Conservation (phyloP, 1,140 invertebrate genomes). For the Trachelipus rathkii region DNA sequence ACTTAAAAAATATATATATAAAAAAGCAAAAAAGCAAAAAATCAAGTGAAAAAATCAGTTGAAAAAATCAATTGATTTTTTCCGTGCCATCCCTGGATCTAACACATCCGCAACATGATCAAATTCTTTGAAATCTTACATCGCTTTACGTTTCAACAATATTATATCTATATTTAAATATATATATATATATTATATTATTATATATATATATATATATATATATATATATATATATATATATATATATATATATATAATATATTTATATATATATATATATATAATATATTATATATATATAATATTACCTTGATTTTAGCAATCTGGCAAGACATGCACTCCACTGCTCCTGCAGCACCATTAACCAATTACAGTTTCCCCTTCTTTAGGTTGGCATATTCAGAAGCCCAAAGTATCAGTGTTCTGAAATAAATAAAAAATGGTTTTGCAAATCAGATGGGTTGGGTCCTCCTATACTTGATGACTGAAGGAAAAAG, state of each 20-base stretch:
- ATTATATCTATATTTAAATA: background rate
- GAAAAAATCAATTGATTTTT: too few relatives aligned
- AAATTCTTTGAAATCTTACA: too few relatives aligned
- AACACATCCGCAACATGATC: too few relatives aligned
- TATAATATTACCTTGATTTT: conserved; percentile 58
- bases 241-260: background rate
- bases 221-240: too few relatives aligned
- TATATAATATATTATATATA: background rate
- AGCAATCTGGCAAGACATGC: conserved; percentile 69
- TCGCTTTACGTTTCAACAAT: too few relatives aligned
- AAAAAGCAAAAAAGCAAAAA: too few relatives aligned
- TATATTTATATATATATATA: conserved; percentile 16
- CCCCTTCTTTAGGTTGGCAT: conserved; percentile 63
- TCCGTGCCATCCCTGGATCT: too few relatives aligned
- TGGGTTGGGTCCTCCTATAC: background rate
- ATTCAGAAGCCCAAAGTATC: conserved; percentile 67
- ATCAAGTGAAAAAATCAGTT: too few relatives aligned
- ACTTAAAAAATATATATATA: too few relatives aligned
- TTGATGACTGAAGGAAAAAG: background rate
- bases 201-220: too few relatives aligned
- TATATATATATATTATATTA: background rate
- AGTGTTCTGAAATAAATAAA: conserved; percentile 54
- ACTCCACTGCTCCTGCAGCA: conserved; percentile 61
- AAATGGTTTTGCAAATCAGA: conserved; percentile 43
- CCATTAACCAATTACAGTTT: conserved; percentile 62